Conservation (phyloP, 2,888 invertebrate species). For the Drosophila prostipennis region DNA sequence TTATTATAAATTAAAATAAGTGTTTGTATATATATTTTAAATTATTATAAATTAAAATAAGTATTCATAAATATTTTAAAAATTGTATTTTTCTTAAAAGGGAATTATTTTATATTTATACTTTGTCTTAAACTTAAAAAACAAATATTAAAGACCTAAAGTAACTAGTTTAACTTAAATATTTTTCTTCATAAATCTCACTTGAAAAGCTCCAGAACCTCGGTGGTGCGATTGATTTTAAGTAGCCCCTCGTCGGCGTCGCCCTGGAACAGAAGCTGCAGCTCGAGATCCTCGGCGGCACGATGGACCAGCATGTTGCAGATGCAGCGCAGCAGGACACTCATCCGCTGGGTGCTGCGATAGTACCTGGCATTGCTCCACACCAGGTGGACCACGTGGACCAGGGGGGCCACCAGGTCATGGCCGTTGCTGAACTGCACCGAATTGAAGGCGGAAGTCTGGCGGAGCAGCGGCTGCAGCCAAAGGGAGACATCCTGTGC, state of each 20-base stretch:
- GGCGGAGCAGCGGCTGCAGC: conserved; percentile 89
- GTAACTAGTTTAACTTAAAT: too few species aligned
- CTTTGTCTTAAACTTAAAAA: too few species aligned
- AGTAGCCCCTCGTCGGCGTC: conserved; percentile 90
- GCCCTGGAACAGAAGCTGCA: conserved; percentile 91
- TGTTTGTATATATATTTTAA: too few species aligned
- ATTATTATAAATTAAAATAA: too few species aligned
- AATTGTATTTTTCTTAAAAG: too few species aligned
- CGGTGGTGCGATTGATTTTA: conserved; percentile 86
- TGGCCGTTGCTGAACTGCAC: conserved; percentile 89
- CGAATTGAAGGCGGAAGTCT: conserved; percentile 86
- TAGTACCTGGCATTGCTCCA: conserved; percentile 94
- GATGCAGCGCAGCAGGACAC: conserved; percentile 91
- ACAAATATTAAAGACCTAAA: too few species aligned
- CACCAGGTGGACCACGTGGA: conserved; percentile 93
- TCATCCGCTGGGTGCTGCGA: conserved; percentile 87
- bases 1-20: too few species aligned
- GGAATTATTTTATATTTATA: too few species aligned
- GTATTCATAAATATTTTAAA: too few species aligned
- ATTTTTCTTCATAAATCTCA: conserved; percentile 73
- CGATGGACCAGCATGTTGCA: conserved; percentile 92
- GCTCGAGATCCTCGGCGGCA: conserved; percentile 91
- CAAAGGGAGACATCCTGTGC: conserved; percentile 93
- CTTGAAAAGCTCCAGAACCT: conserved; percentile 86
- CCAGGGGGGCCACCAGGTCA: conserved; percentile 87